phyloP scores from a whole-genome alignment of 2,113 vertebrate genomes.

The Oreotrochilus melanogaster region DNA sequence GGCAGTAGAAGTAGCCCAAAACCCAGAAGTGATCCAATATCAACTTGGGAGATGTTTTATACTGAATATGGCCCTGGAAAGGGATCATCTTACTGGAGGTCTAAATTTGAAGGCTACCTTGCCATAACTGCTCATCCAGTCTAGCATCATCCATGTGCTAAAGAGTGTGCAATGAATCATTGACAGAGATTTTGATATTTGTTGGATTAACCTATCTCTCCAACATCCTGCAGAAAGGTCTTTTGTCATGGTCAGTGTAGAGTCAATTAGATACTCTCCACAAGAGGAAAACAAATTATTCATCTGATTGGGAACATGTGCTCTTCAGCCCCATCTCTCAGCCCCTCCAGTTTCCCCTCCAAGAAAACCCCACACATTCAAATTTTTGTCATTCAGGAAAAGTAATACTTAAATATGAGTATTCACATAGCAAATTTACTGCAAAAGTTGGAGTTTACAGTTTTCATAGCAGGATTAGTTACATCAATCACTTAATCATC shows the following conservation, averaged over 20 bases:
- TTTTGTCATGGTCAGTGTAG: not conserved
- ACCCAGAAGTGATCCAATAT: not conserved
- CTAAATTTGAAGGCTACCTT: not conserved
- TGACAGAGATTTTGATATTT: not conserved
- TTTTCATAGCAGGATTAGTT: not conserved
- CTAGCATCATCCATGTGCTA: not conserved
- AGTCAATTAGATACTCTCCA: not conserved
- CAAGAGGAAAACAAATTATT: not conserved
- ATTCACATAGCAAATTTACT: not conserved
- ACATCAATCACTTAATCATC: conserved; percentile 1
- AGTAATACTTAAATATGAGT: not conserved
- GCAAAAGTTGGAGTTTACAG: not conserved
- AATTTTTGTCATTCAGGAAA: not conserved
- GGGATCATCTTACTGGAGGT: not conserved
- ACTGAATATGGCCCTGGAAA: not conserved
- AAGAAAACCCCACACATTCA: not conserved
- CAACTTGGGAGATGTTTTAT: not conserved
- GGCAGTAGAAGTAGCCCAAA: not conserved
- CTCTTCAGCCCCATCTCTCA: not conserved
- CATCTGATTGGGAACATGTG: not conserved
- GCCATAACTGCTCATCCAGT: not conserved
- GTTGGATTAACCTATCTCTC: not conserved
- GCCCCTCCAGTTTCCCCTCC: not conserved
- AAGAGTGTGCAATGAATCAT: not conserved
- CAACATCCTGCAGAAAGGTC: not conserved